These are phyloP conservation scores for Helogale parvula DNA, from an alignment of 2,113 vertebrate species.

Conservation along the genomic window DNA sequence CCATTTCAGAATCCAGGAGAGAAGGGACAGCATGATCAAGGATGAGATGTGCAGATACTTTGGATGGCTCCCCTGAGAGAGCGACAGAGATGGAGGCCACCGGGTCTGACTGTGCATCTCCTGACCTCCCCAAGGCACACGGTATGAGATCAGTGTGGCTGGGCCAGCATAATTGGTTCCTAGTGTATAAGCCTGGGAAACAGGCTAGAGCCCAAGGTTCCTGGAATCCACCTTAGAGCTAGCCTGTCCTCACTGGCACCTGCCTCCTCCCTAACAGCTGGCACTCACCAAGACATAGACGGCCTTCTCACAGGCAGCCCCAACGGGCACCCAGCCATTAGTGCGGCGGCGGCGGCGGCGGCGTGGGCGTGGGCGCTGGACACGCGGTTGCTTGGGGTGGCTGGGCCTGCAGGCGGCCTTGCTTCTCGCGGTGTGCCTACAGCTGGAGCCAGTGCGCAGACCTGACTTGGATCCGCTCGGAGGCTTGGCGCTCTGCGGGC, in stretches of 20 bases:
- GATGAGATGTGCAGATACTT: background rate
- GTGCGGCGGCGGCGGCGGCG: conserved; percentile 88
- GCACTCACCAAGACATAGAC: conserved; percentile 96
- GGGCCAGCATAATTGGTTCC: background rate
- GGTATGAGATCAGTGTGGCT: no score
- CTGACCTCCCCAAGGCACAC: background rate
- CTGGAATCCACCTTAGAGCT: background rate
- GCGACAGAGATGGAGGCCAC: background rate
- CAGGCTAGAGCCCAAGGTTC: background rate
- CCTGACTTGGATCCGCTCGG: conserved; percentile 95
- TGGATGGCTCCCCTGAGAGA: background rate
- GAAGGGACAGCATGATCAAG: background rate
- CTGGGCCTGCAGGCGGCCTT: conserved; percentile 86
- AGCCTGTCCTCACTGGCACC: background rate
- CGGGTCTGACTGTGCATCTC: background rate
- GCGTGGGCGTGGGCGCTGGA: conserved; percentile 83
- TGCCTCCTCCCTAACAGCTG: background rate
- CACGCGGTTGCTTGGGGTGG: conserved; percentile 92
- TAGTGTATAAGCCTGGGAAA: background rate
- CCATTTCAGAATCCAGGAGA: background rate
- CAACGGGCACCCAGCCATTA: conserved; percentile 97
- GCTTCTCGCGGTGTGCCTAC: conserved; percentile 90
- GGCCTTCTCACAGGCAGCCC: conserved; percentile 93
- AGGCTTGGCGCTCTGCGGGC: conserved; percentile 95
- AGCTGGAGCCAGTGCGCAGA: conserved; percentile 87